These are phyloP conservation scores for Drosophila mayri DNA, from an alignment of 1,140 invertebrate species.

Conservation along the genomic window DNA sequence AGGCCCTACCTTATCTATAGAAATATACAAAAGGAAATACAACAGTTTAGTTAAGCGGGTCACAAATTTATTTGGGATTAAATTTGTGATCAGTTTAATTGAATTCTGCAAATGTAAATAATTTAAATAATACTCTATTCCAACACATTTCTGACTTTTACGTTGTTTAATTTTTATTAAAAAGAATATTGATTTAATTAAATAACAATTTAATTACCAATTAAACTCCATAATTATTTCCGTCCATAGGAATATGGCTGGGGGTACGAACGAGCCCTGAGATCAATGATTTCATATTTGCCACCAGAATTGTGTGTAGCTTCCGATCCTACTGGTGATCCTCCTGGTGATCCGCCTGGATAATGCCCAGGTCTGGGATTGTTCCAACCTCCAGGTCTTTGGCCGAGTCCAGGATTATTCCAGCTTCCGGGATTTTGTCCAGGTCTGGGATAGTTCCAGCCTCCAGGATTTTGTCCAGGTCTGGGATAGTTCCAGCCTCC, in stretches of 20 bases:
- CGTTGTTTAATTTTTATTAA: background rate
- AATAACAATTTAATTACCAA: background rate
- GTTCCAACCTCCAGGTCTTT: background rate
- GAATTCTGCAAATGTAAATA: background rate
- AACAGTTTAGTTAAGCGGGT: too few species aligned
- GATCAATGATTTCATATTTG: constrained; percentile 1
- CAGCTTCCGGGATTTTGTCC: background rate
- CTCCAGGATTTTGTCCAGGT: background rate
- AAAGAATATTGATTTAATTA: background rate
- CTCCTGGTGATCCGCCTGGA: background rate
- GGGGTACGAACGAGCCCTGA: background rate
- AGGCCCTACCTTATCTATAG: background rate
- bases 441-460: background rate
- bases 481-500: background rate
- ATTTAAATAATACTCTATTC: background rate
- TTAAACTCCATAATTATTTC: background rate
- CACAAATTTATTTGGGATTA: background rate
- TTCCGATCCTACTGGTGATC: too few species aligned
- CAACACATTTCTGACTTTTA: background rate
- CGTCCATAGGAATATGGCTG: background rate
- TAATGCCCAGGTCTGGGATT: background rate
- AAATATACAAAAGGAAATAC: background rate
- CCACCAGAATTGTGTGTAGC: background rate
- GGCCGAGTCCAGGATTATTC: background rate
- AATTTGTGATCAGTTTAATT: background rate